phyloP scores from a whole-genome alignment of 2,113 vertebrate species.

The Cromileptes altivelis region DNA sequence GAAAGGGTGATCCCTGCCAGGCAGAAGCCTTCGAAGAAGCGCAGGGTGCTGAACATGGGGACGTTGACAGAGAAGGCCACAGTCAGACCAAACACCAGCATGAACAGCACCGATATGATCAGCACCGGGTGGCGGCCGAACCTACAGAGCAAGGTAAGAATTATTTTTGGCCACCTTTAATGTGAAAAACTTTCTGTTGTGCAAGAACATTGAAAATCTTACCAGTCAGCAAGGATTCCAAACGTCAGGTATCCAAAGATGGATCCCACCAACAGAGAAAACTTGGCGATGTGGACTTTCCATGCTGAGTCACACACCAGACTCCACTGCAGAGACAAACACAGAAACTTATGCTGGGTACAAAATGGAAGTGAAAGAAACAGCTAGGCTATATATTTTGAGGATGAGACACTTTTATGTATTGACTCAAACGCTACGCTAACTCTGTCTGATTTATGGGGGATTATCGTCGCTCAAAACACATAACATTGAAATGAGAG shows the following conservation, averaged over 20 bases:
- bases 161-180: not conserved
- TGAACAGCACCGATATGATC: conserved; percentile 92
- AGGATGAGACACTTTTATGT: not conserved
- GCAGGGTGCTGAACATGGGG: conserved; percentile 98
- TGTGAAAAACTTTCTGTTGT: not conserved
- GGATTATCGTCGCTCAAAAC: not conserved
- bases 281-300: conserved; percentile 98
- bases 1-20: conserved; percentile 95
- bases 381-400: not conserved
- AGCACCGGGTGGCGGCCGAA: conserved; percentile 93
- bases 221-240: conserved; percentile 98
- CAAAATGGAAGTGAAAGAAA: conserved; percentile 21
- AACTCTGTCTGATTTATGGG: not conserved
- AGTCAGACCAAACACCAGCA: conserved; percentile 93
- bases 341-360: conserved; percentile 23
- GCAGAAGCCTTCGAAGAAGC: conserved; percentile 99
- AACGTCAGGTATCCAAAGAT: conserved; percentile 98
- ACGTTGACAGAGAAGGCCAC: conserved; percentile 96
- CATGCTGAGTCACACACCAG: conserved; percentile 93
- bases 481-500: conserved; percentile 8
- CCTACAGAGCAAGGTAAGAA: conserved; percentile 78
- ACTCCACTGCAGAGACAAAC: conserved; percentile 90
- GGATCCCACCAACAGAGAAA: conserved; percentile 96
- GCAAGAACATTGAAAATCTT: conserved; percentile 71
- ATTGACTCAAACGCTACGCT: not conserved